These are phyloP conservation scores for Bombus huntii DNA, from an alignment of 1,140 invertebrate genomes.

Conservation along the genomic window DNA sequence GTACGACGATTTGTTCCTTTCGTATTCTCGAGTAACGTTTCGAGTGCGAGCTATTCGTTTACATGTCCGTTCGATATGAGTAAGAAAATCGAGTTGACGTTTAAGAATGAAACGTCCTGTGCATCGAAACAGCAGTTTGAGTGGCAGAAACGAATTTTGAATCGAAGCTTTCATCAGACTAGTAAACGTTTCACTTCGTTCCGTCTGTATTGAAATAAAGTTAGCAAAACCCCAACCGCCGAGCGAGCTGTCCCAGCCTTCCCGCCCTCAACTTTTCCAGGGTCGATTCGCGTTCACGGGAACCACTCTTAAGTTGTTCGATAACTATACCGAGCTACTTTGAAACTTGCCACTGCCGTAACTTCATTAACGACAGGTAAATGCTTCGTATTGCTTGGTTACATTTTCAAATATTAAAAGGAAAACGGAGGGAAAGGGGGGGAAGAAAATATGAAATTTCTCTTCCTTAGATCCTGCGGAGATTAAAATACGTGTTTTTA, in stretches of 20 bases:
- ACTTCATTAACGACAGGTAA: slow-evolving; percentile 51
- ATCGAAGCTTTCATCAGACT: slow-evolving; percentile 49
- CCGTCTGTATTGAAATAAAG: slow-evolving; percentile 66
- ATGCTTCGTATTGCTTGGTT: slow-evolving; percentile 24
- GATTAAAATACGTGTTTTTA: background rate
- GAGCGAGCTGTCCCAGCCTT: background rate
- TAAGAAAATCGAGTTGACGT: background rate
- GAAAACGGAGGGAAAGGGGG: background rate
- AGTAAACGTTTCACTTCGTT: slow-evolving; percentile 58
- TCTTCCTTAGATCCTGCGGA: too few species aligned
- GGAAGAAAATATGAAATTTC: background rate
- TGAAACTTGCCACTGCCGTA: slow-evolving; percentile 32
- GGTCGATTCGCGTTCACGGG: slow-evolving; percentile 44
- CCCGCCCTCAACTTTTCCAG: slow-evolving; percentile 22
- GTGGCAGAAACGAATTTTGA: slow-evolving; percentile 55
- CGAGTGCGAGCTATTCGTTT: background rate
- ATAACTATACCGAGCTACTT: slow-evolving; percentile 47
- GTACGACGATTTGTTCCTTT: background rate
- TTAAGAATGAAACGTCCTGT: background rate
- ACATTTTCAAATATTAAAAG: slow-evolving; percentile 23
- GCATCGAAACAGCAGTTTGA: slow-evolving; percentile 28
- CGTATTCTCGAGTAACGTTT: too few species aligned
- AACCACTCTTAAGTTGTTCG: slow-evolving; percentile 51
- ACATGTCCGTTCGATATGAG: background rate
- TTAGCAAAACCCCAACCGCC: slow-evolving; percentile 65